phyloP scores from a whole-genome alignment of 2,888 invertebrate species.

The Luffia ferchaultella region DNA sequence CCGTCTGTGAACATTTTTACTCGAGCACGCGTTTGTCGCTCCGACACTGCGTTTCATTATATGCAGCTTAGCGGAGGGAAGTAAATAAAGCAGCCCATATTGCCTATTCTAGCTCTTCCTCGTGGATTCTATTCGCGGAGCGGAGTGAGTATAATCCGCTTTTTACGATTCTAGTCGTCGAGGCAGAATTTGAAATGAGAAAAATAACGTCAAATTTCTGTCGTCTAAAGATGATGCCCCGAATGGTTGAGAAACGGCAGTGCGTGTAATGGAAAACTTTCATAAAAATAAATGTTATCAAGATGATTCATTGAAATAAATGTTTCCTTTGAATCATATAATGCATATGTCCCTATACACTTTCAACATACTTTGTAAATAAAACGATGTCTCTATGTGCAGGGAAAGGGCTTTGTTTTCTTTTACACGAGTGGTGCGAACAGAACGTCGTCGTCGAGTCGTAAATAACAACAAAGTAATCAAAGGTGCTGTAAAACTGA shows the following conservation, averaged over 20 bases:
- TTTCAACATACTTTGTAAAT: no score
- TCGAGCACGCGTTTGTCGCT: conserved; percentile 46
- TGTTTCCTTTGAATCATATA: no score
- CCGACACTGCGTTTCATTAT: conserved; percentile 65
- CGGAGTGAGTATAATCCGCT: conserved; percentile 57
- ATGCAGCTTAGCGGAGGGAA: conserved; percentile 60
- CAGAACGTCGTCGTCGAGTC: no score
- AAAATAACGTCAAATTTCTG: conserved; percentile 38
- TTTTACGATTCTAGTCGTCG: conserved; percentile 61
- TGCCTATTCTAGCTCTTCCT: conserved; percentile 49
- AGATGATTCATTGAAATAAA: no score
- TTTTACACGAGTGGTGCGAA: no score
- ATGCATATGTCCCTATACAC: no score
- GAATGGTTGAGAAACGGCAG: not conserved
- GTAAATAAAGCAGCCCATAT: conserved; percentile 62
- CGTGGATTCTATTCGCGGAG: conserved; percentile 51
- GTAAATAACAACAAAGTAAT: conserved; percentile 27
- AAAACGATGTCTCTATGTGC: no score
- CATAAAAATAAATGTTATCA: not conserved
- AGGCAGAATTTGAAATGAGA: conserved; percentile 60
- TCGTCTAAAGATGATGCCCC: not conserved
- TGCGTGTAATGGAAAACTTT: not conserved
- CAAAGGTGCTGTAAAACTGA: conserved; percentile 26
- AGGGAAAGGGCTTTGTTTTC: no score
- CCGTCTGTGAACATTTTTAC: conserved; percentile 31